Conservation (phyloP, 2,888 invertebrate genomes). For the Xylota segnis region DNA sequence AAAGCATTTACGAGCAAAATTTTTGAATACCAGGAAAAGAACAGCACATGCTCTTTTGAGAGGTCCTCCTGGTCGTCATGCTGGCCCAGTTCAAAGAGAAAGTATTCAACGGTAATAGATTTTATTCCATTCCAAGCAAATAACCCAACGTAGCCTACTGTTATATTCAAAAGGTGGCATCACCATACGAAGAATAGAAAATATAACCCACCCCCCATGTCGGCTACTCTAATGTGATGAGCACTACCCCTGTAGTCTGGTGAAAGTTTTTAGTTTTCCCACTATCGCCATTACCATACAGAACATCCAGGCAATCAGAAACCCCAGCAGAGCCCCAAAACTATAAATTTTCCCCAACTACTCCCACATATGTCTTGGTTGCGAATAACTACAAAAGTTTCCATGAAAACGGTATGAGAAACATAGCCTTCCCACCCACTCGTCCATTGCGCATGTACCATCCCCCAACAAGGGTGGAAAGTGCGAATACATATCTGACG, state of each 20-base stretch:
- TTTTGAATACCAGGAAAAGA: neutral
- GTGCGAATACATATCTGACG: neutral
- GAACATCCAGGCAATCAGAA: conserved; percentile 67
- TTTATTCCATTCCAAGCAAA: neutral
- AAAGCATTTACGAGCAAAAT: neutral
- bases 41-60: no score
- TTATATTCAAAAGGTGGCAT: neutral
- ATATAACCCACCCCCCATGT: neutral
- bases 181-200: neutral
- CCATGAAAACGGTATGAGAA: neutral
- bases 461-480: neutral
- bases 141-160: neutral
- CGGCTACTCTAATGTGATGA: neutral
- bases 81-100: conserved; percentile 47
- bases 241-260: conserved; percentile 1
- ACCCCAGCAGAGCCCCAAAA: conserved; percentile 49
- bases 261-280: conserved; percentile 62
- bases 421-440: conserved; percentile 1
- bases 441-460: conserved; percentile 58
- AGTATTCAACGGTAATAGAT: conserved; percentile 20
- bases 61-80: conserved; percentile 23
- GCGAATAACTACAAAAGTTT: conserved; percentile 43
- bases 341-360: conserved; percentile 47
- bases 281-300: conserved; percentile 75
- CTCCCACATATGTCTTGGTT: neutral